These are phyloP conservation scores for Aramus guarauna DNA, from an alignment of 2,113 vertebrate species.

Conservation along the genomic window DNA sequence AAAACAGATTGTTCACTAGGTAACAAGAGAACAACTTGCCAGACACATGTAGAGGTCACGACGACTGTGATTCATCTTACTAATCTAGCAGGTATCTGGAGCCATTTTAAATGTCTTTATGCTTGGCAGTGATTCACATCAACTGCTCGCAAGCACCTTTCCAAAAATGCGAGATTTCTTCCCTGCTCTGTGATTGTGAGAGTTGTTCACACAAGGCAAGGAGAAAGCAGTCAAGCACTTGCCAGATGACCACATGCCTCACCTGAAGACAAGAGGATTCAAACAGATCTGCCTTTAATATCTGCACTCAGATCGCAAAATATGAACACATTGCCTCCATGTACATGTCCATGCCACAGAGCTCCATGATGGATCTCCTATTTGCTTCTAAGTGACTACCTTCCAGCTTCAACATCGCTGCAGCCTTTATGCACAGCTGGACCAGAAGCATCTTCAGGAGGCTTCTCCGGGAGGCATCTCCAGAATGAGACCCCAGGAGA, in stretches of 20 bases:
- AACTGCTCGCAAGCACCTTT: neutral
- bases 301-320: neutral
- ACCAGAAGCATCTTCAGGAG: neutral
- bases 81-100: conserved; percentile 24
- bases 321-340: neutral
- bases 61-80: conserved; percentile 39
- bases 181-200: neutral
- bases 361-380: neutral
- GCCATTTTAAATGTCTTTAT: neutral
- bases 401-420: neutral
- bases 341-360: fast-evolving
- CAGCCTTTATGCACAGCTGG: neutral
- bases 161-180: neutral
- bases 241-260: neutral
- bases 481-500: neutral
- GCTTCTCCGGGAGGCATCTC: neutral
- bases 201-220: neutral
- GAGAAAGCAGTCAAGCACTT: neutral
- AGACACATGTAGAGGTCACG: conserved; percentile 55
- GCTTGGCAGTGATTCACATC: conserved; percentile 30
- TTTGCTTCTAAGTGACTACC: neutral
- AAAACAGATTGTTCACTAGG: conserved; percentile 48
- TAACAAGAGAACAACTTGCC: conserved; percentile 58
- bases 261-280: neutral
- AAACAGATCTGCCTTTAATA: neutral